Conservation (phyloP, 2,797 vertebrate species). For the Potorous gilbertii region DNA sequence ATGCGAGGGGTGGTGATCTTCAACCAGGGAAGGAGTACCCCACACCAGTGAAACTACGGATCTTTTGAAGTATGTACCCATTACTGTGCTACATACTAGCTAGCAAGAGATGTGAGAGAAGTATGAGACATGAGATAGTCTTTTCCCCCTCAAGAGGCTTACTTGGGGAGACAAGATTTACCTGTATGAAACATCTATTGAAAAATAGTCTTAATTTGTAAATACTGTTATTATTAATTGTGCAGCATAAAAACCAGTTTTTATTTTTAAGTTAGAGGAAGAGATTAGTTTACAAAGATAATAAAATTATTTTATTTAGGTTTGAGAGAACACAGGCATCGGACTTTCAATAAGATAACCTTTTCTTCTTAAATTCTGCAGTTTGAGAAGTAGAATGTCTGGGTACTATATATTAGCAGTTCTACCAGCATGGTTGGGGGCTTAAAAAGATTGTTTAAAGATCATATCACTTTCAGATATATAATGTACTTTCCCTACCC, state of each 20-base stretch:
- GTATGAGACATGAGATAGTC: neutral
- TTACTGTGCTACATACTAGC: neutral
- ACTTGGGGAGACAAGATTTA: conserved; percentile 6
- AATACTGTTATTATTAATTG: neutral
- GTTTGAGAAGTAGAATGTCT: conserved; percentile 21
- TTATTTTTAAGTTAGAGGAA: conserved; percentile 11
- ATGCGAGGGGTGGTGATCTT: conserved; percentile 3
- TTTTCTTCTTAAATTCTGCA: neutral
- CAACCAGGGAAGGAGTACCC: conserved; percentile 1
- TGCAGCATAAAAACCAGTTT: neutral
- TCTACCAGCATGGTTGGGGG: neutral
- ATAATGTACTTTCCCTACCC: neutral
- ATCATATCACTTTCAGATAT: neutral
- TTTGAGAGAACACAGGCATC: conserved; percentile 2
- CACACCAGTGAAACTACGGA: neutral
- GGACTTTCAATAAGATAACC: neutral
- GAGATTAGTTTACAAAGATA: neutral
- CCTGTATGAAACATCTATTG: neutral
- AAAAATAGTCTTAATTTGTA: neutral
- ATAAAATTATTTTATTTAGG: neutral
- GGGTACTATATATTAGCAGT: neutral
- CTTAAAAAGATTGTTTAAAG: neutral
- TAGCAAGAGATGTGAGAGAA: neutral
- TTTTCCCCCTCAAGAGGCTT: neutral
- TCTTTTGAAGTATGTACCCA: neutral